phyloP scores from a whole-genome alignment of 2,113 vertebrate species.

The Enhydra lutris region DNA sequence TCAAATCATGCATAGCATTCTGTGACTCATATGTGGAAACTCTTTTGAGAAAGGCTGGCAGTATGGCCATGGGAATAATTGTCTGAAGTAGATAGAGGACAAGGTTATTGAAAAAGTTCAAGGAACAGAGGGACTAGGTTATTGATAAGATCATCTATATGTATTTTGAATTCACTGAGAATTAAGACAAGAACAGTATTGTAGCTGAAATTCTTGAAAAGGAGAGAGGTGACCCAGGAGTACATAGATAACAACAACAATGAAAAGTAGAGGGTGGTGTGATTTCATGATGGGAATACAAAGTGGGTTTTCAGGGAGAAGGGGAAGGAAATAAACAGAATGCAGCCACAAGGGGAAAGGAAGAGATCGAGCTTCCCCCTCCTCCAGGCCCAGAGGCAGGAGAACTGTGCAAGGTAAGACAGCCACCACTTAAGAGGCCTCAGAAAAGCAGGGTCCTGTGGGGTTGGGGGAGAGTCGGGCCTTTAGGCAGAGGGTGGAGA shows the following conservation, averaged over 20 bases:
- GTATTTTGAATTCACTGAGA: background rate
- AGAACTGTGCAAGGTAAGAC: background rate
- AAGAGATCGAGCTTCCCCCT: background rate
- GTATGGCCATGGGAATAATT: background rate
- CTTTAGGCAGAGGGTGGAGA: background rate
- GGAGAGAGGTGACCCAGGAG: background rate
- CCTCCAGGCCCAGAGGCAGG: background rate
- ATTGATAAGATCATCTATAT: background rate
- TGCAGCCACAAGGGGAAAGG: background rate
- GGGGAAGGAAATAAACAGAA: background rate
- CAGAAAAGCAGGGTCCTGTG: background rate
- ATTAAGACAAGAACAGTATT: background rate
- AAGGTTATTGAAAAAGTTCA: background rate
- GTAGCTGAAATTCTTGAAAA: background rate
- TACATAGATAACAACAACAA: background rate
- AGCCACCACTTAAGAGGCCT: background rate
- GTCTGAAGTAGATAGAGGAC: background rate
- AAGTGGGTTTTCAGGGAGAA: background rate
- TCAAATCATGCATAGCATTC: background rate
- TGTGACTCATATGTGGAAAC: background rate
- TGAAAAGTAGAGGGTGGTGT: background rate
- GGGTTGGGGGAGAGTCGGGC: rapidly evolving
- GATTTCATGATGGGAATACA: background rate
- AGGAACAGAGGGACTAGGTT: background rate
- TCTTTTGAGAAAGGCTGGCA: background rate